Percentiles rank a stretch among this genome's conserved stretches.
Conservation (phyloP, 2,888 invertebrate species). For the Athalia circularis region DNA sequence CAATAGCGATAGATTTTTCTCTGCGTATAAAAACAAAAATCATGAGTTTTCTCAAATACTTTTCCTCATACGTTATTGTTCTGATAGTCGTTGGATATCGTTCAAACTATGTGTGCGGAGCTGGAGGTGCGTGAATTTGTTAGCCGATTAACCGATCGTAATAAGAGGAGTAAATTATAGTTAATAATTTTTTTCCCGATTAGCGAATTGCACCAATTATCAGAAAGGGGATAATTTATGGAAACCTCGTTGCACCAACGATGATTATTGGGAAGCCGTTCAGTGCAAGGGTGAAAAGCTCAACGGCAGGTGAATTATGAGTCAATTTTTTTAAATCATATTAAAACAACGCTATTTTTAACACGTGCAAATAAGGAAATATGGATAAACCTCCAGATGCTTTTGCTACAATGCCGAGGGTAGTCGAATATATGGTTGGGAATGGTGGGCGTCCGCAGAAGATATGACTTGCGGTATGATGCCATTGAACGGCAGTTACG, state of each 20-base stretch:
- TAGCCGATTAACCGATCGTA: not conserved
- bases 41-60: not conserved
- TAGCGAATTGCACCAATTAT: slow-evolving; percentile 21
- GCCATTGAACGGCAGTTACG: not conserved
- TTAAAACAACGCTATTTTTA: not conserved
- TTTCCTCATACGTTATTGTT: slow-evolving; percentile 7
- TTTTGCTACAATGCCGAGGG: slow-evolving; percentile 80
- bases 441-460: slow-evolving; percentile 77
- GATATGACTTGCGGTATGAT: slow-evolving; percentile 82
- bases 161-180: not conserved
- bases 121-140: slow-evolving; percentile 2
- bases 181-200: not conserved
- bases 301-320: slow-evolving; percentile 33
- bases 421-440: slow-evolving; percentile 81
- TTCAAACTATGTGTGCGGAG: slow-evolving; percentile 20
- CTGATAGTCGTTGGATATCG: slow-evolving; percentile 27
- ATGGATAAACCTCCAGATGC: slow-evolving; percentile 74
- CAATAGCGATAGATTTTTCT: not conserved
- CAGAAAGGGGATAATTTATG: slow-evolving; percentile 28
- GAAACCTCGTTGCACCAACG: slow-evolving; percentile 33
- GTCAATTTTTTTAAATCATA: not conserved
- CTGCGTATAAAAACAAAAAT: not conserved
- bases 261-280: slow-evolving; percentile 27
- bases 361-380: not conserved
- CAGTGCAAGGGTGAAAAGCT: slow-evolving; percentile 42